Conservation (phyloP, 2,113 vertebrate genomes). For the Oryzias melastigma region DNA sequence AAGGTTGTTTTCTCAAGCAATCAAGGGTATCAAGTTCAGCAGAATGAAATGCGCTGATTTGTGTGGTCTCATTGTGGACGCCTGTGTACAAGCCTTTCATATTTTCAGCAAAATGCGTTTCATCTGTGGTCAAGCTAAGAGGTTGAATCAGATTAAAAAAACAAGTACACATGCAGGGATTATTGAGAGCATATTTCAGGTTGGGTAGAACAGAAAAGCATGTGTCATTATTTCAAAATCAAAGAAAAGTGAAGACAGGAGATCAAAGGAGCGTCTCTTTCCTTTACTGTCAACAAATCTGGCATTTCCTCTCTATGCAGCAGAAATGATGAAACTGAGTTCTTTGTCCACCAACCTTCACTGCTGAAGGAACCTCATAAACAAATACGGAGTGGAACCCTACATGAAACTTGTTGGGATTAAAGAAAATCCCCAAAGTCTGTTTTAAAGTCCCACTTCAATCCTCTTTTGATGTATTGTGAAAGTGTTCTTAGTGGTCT, state of each 20-base stretch:
- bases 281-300: conserved; percentile 13
- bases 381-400: too few species aligned
- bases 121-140: conserved; percentile 37
- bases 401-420: too few species aligned
- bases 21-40: conserved; percentile 52
- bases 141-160: conserved; percentile 28
- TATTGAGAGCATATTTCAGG: background rate
- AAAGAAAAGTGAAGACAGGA: conserved; percentile 13
- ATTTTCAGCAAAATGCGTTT: conserved; percentile 27
- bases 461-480: too few species aligned
- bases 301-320: too few species aligned
- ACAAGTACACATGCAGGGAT: background rate
- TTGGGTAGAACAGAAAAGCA: background rate
- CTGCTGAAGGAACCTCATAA: too few species aligned
- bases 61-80: conserved; percentile 33
- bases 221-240: conserved; percentile 31
- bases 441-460: too few species aligned
- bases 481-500: too few species aligned
- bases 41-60: conserved; percentile 44
- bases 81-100: conserved; percentile 20
- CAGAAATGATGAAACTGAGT: too few species aligned
- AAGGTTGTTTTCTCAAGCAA: conserved; percentile 53
- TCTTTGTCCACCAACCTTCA: too few species aligned
- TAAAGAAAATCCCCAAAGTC: too few species aligned
- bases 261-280: conserved; percentile 2